phyloP scores from a whole-genome alignment of 2,113 vertebrate genomes.

The Pica pica region DNA sequence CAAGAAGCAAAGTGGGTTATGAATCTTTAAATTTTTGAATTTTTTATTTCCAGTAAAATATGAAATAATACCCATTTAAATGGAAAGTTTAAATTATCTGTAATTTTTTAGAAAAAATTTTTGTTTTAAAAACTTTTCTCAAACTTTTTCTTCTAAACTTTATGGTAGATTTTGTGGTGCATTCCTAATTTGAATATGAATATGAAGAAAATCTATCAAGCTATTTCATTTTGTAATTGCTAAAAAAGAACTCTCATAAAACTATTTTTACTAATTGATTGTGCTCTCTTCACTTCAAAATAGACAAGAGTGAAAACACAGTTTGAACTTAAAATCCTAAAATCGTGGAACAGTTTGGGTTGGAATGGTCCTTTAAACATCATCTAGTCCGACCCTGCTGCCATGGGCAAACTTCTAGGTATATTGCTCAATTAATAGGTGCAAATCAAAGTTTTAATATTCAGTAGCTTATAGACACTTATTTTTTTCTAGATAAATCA shows the following conservation, averaged over 20 bases:
- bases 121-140: background rate
- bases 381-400: background rate
- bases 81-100: background rate
- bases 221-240: background rate
- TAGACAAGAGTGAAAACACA: background rate
- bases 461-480: background rate
- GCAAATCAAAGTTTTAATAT: background rate
- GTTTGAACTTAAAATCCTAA: background rate
- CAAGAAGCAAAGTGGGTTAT: background rate
- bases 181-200: background rate
- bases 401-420: background rate
- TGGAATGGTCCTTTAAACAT: background rate
- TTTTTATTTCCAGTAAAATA: background rate
- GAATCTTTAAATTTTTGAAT: background rate
- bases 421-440: background rate
- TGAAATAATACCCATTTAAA: background rate
- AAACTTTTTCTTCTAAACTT: background rate
- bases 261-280: background rate
- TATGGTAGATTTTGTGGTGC: background rate
- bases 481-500: background rate
- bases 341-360: background rate
- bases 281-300: background rate
- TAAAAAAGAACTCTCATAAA: background rate
- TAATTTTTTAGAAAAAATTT: background rate
- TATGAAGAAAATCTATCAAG: background rate